A percentile compares a stretch with the other conserved stretches of the same genome.
phyloP scores from a whole-genome alignment of 2,797 vertebrate species.

The Microctenopoma stevenorrisi region DNA sequence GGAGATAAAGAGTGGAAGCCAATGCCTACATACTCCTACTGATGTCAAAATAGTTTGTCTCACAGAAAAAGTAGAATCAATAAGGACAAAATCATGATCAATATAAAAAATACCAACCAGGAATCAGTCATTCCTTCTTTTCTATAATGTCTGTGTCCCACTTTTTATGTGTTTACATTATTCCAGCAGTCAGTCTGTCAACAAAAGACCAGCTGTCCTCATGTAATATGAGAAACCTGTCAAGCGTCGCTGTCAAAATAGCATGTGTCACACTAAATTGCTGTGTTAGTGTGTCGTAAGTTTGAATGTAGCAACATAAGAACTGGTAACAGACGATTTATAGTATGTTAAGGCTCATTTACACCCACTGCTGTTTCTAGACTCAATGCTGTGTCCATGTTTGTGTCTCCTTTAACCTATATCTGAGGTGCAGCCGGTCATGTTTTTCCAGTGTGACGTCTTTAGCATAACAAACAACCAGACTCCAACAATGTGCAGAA shows the following conservation, averaged over 20 bases:
- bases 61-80: too few relatives aligned
- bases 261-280: background rate
- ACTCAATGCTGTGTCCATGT: too few relatives aligned
- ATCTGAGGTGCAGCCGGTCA: background rate
- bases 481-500: background rate
- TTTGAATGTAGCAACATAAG: too few relatives aligned
- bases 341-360: too few relatives aligned
- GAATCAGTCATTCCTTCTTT: too few relatives aligned
- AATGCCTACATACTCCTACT: background rate
- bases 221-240: background rate
- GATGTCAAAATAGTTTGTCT: background rate
- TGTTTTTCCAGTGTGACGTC: conserved; percentile 19
- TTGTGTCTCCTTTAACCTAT: too few relatives aligned
- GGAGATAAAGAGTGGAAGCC: background rate
- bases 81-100: too few relatives aligned
- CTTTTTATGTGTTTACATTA: background rate
- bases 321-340: too few relatives aligned
- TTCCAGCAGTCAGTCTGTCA: conserved; percentile 14
- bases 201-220: conserved; percentile 15
- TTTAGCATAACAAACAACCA: background rate
- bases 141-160: background rate
- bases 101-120: too few relatives aligned
- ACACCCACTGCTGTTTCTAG: too few relatives aligned
- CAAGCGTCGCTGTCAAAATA: conserved; percentile 4
- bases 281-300: too few relatives aligned